These are phyloP conservation scores for Triplophysa rosa DNA, from an alignment of 2,113 vertebrate species.

Conservation along the genomic window DNA sequence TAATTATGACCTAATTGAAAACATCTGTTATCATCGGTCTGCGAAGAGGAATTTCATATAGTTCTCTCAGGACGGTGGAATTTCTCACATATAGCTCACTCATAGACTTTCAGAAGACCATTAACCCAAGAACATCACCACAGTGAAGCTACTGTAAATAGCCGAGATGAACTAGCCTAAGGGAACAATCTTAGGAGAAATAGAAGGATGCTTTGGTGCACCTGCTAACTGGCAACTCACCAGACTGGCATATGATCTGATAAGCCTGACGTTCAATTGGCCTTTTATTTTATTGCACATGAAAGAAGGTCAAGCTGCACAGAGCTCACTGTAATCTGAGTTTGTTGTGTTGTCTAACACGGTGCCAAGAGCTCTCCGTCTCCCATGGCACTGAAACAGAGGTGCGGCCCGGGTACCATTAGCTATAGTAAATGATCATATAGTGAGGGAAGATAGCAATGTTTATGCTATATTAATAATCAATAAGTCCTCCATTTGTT, in stretches of 20 bases:
- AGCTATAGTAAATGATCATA: not conserved
- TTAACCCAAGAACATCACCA: not conserved
- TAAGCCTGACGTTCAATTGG: not conserved
- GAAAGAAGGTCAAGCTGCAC: not conserved
- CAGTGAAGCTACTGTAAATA: not conserved
- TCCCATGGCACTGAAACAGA: slow-evolving; percentile 2
- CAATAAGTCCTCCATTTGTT: not conserved
- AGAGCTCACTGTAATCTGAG: slow-evolving; percentile 21
- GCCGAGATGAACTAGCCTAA: not conserved
- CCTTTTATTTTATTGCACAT: not conserved
- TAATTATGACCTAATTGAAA: slow-evolving; percentile 41
- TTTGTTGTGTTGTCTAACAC: slow-evolving; percentile 1
- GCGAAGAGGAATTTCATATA: slow-evolving; percentile 16
- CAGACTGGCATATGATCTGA: not conserved
- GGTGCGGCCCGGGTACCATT: slow-evolving; percentile 1
- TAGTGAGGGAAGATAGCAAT: not conserved
- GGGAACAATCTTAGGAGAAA: not conserved
- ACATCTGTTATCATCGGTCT: slow-evolving; percentile 18
- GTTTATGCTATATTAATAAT: not conserved
- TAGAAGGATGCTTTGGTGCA: slow-evolving; percentile 19
- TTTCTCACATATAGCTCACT: not conserved
- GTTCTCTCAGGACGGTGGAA: not conserved
- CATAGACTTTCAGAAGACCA: slow-evolving; percentile 3
- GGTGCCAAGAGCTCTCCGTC: slow-evolving; percentile 16
- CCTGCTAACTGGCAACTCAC: slow-evolving; percentile 4